phyloP scores from a whole-genome alignment of 1,140 invertebrate species.

The Teleogryllus occipitalis region DNA sequence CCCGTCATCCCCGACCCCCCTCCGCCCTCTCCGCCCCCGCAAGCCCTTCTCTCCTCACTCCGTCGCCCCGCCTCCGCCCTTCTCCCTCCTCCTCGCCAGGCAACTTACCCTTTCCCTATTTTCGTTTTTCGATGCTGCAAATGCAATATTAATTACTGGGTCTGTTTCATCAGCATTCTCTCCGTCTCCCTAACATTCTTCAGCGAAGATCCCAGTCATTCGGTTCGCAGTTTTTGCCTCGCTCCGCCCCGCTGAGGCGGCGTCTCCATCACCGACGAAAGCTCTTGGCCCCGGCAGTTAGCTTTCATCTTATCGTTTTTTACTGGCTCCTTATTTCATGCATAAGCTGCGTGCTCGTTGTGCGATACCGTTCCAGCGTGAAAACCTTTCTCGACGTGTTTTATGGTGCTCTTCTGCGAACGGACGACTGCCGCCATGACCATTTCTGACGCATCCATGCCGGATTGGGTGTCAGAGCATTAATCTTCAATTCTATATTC shows the following conservation, averaged over 20 bases:
- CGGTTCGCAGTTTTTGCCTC: not conserved
- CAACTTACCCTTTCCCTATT: not conserved
- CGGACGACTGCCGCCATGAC: not conserved
- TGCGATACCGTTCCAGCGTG: not conserved
- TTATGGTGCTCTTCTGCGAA: not conserved
- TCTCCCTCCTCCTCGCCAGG: not conserved
- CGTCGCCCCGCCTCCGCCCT: too few species aligned
- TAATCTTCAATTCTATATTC: not conserved
- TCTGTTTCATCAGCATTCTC: conserved; percentile 1
- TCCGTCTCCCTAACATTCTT: not conserved
- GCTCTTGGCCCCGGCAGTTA: not conserved
- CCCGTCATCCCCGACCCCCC: too few species aligned
- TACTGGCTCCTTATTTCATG: not conserved
- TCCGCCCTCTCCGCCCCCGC: too few species aligned
- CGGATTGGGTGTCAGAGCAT: not conserved
- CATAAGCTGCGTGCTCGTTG: not conserved
- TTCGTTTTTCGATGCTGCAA: conserved; percentile 4
- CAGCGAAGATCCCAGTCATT: not conserved
- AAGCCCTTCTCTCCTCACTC: not conserved
- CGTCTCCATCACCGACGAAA: not conserved
- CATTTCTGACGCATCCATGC: not conserved
- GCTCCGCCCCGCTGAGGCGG: not conserved
- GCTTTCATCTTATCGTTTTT: not conserved
- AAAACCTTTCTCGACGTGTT: not conserved
- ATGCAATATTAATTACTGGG: conserved; percentile 1